Percentiles rank a stretch among this genome's conserved stretches.
phyloP scores from a whole-genome alignment of 2,797 vertebrate species.

The Lerista edwardsae region DNA sequence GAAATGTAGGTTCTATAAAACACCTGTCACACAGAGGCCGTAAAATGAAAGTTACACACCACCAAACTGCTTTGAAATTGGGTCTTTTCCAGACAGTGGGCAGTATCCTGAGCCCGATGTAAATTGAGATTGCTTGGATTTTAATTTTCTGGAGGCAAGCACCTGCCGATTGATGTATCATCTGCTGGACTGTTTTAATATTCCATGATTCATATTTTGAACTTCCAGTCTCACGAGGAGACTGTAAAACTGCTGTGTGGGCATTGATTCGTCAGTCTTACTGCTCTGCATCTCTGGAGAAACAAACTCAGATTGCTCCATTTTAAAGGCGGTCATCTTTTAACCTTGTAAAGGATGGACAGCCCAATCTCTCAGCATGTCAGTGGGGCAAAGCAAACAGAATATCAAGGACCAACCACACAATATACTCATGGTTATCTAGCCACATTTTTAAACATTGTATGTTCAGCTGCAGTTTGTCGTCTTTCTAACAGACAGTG shows the following conservation, averaged over 20 bases:
- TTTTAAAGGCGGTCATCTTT: background rate
- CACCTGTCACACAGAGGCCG: background rate
- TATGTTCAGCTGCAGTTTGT: background rate
- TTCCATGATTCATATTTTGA: constrained; percentile 16
- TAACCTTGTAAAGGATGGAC: background rate
- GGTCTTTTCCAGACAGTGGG: constrained; percentile 1
- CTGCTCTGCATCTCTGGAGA: fast-evolving
- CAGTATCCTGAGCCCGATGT: background rate
- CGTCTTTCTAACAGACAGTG: background rate
- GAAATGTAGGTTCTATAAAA: constrained; percentile 22
- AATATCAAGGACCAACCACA: background rate
- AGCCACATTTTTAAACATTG: background rate
- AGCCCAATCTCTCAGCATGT: background rate
- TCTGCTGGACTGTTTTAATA: constrained; percentile 13
- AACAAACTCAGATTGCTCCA: background rate
- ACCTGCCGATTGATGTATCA: background rate
- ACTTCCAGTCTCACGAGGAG: constrained; percentile 1
- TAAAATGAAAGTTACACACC: constrained; percentile 8
- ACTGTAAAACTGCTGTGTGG: background rate
- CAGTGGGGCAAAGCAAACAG: background rate
- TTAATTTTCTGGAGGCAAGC: background rate
- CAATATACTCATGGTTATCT: background rate
- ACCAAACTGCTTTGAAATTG: constrained; percentile 16
- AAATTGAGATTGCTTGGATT: background rate
- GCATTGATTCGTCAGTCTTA: background rate